These are phyloP conservation scores for Poeciliopsis turneri DNA, from an alignment of 2,797 vertebrate species.

Conservation along the genomic window DNA sequence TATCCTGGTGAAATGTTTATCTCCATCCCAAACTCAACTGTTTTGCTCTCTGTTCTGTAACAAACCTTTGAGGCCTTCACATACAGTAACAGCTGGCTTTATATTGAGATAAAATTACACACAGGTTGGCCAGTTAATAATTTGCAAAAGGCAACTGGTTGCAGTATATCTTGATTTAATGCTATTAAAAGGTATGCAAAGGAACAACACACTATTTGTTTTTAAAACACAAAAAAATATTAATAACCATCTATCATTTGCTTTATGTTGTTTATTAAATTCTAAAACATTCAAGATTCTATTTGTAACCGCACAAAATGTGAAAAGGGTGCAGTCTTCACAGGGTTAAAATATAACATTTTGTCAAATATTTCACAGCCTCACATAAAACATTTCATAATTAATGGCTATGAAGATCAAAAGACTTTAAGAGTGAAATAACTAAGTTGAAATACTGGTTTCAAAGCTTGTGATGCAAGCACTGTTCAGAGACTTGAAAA, in stretches of 20 bases:
- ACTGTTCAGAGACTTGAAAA: not conserved
- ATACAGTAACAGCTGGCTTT: not conserved
- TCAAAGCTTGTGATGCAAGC: not conserved
- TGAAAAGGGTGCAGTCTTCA: not conserved
- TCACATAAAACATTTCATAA: not conserved
- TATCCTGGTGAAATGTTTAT: not conserved
- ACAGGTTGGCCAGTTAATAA: not conserved
- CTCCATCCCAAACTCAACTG: not conserved
- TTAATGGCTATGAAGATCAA: not conserved
- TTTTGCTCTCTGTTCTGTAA: not conserved
- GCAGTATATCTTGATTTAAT: not conserved
- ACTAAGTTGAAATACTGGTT: not conserved
- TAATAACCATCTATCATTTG: not conserved
- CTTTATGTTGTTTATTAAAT: not conserved
- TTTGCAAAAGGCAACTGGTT: not conserved
- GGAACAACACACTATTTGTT: not conserved
- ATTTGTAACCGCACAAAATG: not conserved
- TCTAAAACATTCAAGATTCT: not conserved
- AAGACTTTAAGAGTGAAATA: not conserved
- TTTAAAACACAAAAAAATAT: not conserved
- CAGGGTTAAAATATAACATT: not conserved
- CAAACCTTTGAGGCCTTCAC: not conserved
- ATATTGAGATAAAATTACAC: not conserved
- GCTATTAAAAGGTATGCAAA: not conserved
- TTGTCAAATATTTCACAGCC: not conserved